These are phyloP conservation scores for Australoheros scitulus DNA, from an alignment of 2,113 vertebrate species.

Conservation along the genomic window DNA sequence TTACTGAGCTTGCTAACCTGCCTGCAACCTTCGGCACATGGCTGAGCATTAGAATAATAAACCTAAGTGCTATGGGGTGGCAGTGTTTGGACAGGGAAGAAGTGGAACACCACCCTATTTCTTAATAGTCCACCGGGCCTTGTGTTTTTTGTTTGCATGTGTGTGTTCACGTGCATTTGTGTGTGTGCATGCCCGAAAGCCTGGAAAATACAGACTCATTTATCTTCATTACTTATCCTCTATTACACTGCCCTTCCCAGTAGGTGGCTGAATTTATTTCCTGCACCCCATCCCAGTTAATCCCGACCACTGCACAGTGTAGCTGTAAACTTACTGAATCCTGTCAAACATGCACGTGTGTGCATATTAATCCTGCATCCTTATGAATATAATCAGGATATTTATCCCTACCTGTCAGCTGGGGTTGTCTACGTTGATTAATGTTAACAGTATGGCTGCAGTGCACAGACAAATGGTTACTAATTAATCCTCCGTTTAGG, in stretches of 20 bases:
- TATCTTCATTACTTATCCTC: conserved; percentile 43
- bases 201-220: conserved; percentile 39
- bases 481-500: background rate
- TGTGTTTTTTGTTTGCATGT: background rate
- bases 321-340: background rate
- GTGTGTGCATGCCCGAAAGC: background rate
- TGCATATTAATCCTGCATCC: background rate
- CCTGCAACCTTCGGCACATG: conserved; percentile 20
- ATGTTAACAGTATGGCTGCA: background rate
- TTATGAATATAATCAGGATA: background rate
- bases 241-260: background rate
- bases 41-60: conserved; percentile 43
- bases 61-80: conserved; percentile 33
- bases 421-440: rapidly evolving
- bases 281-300: background rate
- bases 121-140: background rate
- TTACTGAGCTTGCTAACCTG: background rate
- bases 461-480: rapidly evolving
- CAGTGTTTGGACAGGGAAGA: conserved; percentile 52
- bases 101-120: conserved; percentile 27
- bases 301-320: background rate
- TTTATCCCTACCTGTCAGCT: background rate
- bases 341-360: background rate
- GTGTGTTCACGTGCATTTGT: conserved; percentile 3
- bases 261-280: conserved; percentile 21